Conservation (phyloP, 2,888 invertebrate species). For the Apotomis capreana region DNA sequence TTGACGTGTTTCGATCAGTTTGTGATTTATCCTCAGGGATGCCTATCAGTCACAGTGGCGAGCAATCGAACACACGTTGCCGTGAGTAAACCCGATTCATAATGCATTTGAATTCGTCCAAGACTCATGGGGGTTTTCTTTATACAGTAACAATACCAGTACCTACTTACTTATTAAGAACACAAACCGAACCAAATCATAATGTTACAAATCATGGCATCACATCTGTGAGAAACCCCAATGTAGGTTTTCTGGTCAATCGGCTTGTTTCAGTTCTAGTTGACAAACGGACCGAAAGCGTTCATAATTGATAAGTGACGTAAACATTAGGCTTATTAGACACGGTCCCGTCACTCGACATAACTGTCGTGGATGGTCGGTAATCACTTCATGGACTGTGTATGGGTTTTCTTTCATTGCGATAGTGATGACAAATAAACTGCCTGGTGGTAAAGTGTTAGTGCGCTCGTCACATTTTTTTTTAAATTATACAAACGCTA, state of each 20-base stretch:
- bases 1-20: too few species aligned
- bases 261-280: slow-evolving; percentile 36
- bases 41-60: too few species aligned
- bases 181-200: slow-evolving; percentile 15
- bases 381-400: not conserved
- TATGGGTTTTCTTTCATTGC: not conserved
- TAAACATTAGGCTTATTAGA: slow-evolving; percentile 26
- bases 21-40: too few species aligned
- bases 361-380: not conserved
- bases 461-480: too few species aligned
- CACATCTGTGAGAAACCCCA: slow-evolving; percentile 27
- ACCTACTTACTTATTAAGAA: not conserved
- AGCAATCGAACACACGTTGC: too few species aligned
- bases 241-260: slow-evolving; percentile 41
- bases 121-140: too few species aligned
- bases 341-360: slow-evolving; percentile 26
- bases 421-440: too few species aligned
- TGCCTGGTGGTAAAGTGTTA: too few species aligned
- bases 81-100: too few species aligned
- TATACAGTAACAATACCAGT: too few species aligned
- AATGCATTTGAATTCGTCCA: too few species aligned
- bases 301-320: slow-evolving; percentile 36
- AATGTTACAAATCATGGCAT: slow-evolving; percentile 13
- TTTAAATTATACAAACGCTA: too few species aligned
- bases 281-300: slow-evolving; percentile 38